Evolutionary conservation across 2,888 invertebrate genomes (phyloP).

Genomic region (Protula sp.): DNA sequence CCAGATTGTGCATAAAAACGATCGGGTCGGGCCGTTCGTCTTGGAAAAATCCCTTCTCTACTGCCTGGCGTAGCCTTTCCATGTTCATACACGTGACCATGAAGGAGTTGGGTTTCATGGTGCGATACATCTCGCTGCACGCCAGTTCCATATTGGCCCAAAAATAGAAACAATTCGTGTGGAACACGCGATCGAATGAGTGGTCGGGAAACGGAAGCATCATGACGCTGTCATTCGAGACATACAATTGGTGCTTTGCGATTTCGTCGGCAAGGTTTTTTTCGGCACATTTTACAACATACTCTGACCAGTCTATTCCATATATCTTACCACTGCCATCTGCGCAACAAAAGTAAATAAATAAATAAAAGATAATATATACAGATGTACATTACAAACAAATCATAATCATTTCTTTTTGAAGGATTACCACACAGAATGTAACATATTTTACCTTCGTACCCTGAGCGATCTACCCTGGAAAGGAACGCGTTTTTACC

Average conservation of each 20-base stretch:
- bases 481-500: no score
- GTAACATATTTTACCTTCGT: no score
- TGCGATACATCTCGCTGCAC: neutral
- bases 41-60: neutral
- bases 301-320: neutral
- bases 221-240: neutral
- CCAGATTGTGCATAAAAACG: neutral
- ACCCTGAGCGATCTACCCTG: no score
- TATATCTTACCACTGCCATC: neutral
- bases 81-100: neutral
- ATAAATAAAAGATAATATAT: no score
- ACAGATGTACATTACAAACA: no score
- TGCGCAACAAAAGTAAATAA: neutral
- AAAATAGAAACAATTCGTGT: neutral
- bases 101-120: neutral
- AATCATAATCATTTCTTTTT: no score
- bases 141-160: neutral
- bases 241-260: neutral
- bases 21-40: neutral
- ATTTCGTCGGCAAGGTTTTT: neutral
- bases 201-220: neutral
- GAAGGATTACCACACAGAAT: no score
- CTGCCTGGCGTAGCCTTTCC: neutral
- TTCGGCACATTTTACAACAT: neutral
- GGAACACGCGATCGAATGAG: neutral